Evolutionary conservation across 2,113 vertebrate genomes (phyloP), one percentile per base, ranked within the genome.

Genomic region (Crotalus viridis): DNA sequence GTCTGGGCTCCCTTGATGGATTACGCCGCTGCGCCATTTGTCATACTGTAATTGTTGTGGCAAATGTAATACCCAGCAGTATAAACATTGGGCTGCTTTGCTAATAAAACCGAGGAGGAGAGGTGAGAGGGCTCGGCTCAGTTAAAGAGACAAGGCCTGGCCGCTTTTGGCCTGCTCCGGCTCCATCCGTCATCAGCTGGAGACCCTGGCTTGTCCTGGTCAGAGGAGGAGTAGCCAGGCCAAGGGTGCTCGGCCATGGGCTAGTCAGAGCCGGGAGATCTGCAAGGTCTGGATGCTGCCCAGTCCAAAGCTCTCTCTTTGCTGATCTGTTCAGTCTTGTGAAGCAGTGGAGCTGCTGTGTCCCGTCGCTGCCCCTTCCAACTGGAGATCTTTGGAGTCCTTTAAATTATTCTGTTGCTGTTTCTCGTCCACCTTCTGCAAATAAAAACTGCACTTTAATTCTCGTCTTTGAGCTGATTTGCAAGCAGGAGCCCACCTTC

Each of bases 11-110:
- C 96, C 98, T 98, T 99, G 99, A 99, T 99, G 98, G 99, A 99
- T 99, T 99, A 96, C 98, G 98, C 98, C 99, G 99, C 99, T 98
- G 98, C 98, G 98, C 98, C 99, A 99, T 99, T 99, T 99, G 99
- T 99, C 99, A 99, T 99, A 99, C 98, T 98, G 98, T 99, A 99
- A 99, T 99, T 99, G 99, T 99, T 99, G 99, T 98, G 98, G 98
- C 98, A 99, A 99, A 99, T 99, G 98, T 98, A 99, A 99, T 99
- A 98, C 98, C 98, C 98, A 98, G 98, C 98, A 98, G 98, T 99
- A 99, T 99, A 99, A 99, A 99, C 98, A 99, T 98, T 98, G 98
- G 97, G 98, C 98, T 97, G 98, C 98, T 98, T 98, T 98, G 98
- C 98, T 99, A 99, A 99, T 99, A 99, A 99, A 99, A 98, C 98